phyloP scores from a whole-genome alignment of 2,888 invertebrate genomes.

The Lithophane leautieri region DNA sequence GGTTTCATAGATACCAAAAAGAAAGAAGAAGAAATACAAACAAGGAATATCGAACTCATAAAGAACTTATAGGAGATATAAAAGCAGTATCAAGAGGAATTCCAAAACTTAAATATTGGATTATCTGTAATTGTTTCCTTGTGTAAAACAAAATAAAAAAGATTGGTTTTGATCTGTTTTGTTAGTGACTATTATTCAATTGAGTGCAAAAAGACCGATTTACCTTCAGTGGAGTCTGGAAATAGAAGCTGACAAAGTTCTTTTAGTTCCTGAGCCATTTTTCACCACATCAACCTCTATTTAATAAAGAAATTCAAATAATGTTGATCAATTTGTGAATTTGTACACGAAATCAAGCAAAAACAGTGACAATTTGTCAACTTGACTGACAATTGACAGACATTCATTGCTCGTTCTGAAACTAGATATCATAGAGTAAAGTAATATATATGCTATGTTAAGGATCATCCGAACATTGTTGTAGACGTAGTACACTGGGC shows the following conservation, averaged over 20 bases:
- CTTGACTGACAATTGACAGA: conserved; percentile 9
- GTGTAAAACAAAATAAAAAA: background rate
- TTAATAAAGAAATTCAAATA: conserved; percentile 7
- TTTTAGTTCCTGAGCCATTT: conserved; percentile 84
- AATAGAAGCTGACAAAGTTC: conserved; percentile 84
- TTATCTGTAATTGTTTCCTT: background rate
- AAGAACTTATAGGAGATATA: background rate
- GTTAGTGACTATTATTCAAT: background rate
- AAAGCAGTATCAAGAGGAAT: background rate
- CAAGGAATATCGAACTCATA: background rate
- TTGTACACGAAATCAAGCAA: conserved; percentile 39
- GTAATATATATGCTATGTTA: background rate
- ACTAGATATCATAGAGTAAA: too few species aligned
- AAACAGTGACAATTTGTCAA: background rate
- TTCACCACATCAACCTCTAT: conserved; percentile 18
- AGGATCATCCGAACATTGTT: background rate
- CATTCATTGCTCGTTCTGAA: conserved; percentile 25
- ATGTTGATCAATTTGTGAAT: background rate
- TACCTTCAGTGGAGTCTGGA: conserved; percentile 78
- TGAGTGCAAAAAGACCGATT: background rate
- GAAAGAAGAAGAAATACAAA: too few species aligned
- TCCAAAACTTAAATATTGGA: background rate
- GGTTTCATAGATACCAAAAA: background rate
- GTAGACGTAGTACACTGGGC: too few species aligned
- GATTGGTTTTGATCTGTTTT: background rate